A percentile compares a stretch with the other conserved stretches of the same genome.
Conservation (phyloP, 2,113 vertebrate species). For the Desmodus rotundus region DNA sequence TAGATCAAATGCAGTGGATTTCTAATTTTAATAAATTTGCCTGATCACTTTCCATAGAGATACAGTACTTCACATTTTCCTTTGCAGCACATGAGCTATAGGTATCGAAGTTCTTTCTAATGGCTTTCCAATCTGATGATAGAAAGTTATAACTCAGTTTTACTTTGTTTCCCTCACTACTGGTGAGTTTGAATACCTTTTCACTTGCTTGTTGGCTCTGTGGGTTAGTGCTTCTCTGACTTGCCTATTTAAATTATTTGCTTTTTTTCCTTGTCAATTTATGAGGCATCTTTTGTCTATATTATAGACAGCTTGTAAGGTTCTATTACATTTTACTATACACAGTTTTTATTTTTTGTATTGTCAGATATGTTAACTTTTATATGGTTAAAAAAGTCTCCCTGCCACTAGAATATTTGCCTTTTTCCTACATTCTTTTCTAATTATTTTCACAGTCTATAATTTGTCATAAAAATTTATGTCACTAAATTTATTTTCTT, state of each 20-base stretch:
- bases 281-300: neutral
- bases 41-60: neutral
- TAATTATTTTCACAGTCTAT: neutral
- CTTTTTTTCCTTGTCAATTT: neutral
- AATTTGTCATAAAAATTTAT: neutral
- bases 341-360: constrained; percentile 4
- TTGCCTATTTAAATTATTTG: neutral
- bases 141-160: neutral
- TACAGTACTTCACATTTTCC: neutral
- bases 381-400: neutral
- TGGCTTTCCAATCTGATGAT: neutral
- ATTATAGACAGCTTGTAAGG: neutral
- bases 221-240: neutral
- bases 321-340: neutral
- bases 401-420: neutral
- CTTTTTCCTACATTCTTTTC: neutral
- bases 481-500: neutral
- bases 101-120: neutral
- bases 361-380: neutral
- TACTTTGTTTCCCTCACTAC: neutral
- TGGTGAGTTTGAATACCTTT: neutral
- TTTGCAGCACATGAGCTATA: neutral
- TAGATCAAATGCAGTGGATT: neutral
- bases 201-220: neutral
- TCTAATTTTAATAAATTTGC: neutral